Percentiles rank a stretch among this genome's conserved stretches.
These are phyloP conservation scores for Actias luna DNA, from an alignment of 2,888 invertebrate species.

Conservation along the genomic window DNA sequence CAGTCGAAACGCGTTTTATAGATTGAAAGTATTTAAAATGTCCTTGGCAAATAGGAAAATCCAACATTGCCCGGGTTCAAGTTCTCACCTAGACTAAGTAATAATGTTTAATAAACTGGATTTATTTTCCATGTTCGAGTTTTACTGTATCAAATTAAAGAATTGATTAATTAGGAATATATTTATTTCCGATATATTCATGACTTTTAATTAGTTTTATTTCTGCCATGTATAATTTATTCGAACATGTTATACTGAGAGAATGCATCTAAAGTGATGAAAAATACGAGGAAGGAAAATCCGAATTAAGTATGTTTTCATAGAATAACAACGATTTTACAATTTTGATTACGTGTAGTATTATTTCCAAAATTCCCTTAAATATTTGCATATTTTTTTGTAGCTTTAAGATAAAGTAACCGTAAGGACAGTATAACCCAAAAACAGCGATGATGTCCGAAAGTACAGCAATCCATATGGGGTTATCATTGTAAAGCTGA, in stretches of 20 bases:
- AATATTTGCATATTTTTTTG: not conserved
- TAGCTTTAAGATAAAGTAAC: too few relatives aligned
- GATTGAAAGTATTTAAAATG: constrained; percentile 8
- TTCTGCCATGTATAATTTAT: not conserved
- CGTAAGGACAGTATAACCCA: too few relatives aligned
- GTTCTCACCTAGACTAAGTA: not conserved
- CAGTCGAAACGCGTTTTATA: not conserved
- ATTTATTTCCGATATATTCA: not conserved
- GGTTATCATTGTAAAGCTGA: too few relatives aligned
- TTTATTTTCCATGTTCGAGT: not conserved
- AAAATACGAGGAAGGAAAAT: not conserved
- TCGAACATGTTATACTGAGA: not conserved
- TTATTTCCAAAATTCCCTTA: not conserved
- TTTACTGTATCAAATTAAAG: not conserved
- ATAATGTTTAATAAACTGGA: not conserved
- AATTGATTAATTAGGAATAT: not conserved
- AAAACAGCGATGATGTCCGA: too few relatives aligned
- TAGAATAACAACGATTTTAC: not conserved
- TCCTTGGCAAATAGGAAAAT: constrained; percentile 7
- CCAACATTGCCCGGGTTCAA: not conserved
- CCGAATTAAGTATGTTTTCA: not conserved
- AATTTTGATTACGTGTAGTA: not conserved
- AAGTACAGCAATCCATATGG: too few relatives aligned
- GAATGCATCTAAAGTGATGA: not conserved
- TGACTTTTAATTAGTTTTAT: not conserved